Conservation (phyloP, 2,888 invertebrate genomes). For the Arge pagana region DNA sequence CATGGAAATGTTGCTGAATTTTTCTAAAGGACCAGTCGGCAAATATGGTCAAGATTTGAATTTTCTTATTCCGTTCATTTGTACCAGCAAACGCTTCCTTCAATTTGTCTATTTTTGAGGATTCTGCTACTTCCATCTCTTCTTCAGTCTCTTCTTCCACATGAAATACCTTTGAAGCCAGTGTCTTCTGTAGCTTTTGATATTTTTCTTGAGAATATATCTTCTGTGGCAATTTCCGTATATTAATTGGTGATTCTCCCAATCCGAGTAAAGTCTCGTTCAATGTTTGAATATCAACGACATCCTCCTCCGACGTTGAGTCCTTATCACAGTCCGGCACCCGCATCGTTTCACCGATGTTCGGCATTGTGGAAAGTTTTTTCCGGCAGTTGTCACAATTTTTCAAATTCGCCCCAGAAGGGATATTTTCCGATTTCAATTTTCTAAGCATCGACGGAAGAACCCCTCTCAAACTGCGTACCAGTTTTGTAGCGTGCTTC, state of each 20-base stretch:
- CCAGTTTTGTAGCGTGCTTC: not conserved
- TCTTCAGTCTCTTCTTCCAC: conserved; percentile 3
- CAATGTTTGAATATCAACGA: not conserved
- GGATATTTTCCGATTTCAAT: not conserved
- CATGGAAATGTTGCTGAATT: conserved; percentile 1
- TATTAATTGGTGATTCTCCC: not conserved
- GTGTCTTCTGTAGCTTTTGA: conserved; percentile 4
- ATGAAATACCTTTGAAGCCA: conserved; percentile 10
- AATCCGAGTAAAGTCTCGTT: not conserved
- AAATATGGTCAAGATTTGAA: conserved; percentile 3
- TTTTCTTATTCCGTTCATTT: conserved; percentile 5
- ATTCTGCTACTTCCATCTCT: not conserved
- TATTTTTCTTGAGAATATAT: not conserved
- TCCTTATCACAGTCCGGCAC: not conserved
- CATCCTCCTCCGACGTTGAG: not conserved
- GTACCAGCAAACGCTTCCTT: not conserved
- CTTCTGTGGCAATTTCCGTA: not conserved
- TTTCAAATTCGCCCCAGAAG: not conserved
- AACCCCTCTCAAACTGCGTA: not conserved
- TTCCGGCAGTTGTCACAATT: not conserved
- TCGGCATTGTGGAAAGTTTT: not conserved
- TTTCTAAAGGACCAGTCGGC: not conserved
- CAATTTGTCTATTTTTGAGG: not conserved
- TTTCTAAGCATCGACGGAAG: not conserved
- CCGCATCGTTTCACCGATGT: not conserved